Conservation (phyloP, 2,888 invertebrate genomes). For the Agrotis ipsilon region DNA sequence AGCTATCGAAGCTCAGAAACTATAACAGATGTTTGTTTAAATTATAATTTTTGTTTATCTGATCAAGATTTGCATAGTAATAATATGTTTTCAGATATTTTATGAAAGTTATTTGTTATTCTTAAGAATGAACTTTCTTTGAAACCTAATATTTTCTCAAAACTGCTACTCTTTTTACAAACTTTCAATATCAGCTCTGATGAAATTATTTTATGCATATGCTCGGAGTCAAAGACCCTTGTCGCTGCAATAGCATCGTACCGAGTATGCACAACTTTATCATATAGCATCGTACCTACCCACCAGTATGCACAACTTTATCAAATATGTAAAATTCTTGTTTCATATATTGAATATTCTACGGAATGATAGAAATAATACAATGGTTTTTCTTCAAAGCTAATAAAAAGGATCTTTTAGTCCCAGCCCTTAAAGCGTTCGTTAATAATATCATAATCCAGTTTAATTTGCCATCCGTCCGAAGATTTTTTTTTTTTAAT, state of each 20-base stretch:
- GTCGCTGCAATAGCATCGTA: neutral
- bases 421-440: neutral
- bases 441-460: neutral
- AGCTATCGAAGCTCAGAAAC: no score
- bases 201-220: neutral
- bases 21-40: neutral
- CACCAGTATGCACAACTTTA: no score
- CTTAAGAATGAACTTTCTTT: neutral
- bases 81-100: neutral
- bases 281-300: neutral
- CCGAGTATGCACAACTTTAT: no score
- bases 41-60: slow-evolving; percentile 7
- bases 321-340: no score
- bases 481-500: no score
- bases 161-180: no score
- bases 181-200: neutral
- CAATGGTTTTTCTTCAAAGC: neutral
- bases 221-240: neutral
- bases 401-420: neutral
- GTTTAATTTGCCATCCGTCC: neutral
- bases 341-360: no score
- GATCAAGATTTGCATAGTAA: no score
- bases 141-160: neutral
- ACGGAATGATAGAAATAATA: neutral
- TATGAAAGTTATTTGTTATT: neutral